A percentile compares a stretch with the other conserved stretches of the same genome.
phyloP scores from a whole-genome alignment of 2,888 invertebrate genomes.

The Agapostemon virescens region DNA sequence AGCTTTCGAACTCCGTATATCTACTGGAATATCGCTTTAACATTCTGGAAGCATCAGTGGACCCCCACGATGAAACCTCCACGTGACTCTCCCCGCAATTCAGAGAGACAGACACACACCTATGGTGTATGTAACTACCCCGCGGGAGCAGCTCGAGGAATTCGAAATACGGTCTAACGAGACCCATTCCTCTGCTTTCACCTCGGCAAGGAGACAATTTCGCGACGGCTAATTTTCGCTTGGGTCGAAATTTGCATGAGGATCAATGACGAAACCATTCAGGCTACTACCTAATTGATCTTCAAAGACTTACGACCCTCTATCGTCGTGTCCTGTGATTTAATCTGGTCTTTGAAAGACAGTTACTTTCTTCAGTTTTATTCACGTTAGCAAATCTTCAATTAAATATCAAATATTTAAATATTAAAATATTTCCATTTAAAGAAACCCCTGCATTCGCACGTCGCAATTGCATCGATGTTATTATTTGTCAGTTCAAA shows the following conservation, averaged over 20 bases:
- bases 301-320: conserved; percentile 2
- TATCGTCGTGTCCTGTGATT: neutral
- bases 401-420: too few relatives aligned
- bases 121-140: neutral
- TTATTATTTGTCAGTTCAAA: too few relatives aligned
- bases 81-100: conserved; percentile 20
- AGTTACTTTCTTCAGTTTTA: too few relatives aligned
- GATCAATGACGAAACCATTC: conserved; percentile 27
- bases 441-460: too few relatives aligned
- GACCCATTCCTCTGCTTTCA: conserved; percentile 12
- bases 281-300: conserved; percentile 28
- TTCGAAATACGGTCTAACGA: conserved; percentile 39
- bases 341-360: neutral
- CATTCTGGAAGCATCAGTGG: neutral
- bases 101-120: neutral
- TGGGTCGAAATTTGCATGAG: conserved; percentile 22
- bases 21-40: neutral
- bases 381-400: too few relatives aligned
- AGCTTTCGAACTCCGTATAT: neutral
- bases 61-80: conserved; percentile 19
- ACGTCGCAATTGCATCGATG: too few relatives aligned
- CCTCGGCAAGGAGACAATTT: conserved; percentile 24
- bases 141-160: conserved; percentile 23
- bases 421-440: too few relatives aligned
- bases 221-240: conserved; percentile 25